Evolutionary conservation across 2,113 vertebrate genomes (phyloP).

Genomic region (Symphodus melops): DNA sequence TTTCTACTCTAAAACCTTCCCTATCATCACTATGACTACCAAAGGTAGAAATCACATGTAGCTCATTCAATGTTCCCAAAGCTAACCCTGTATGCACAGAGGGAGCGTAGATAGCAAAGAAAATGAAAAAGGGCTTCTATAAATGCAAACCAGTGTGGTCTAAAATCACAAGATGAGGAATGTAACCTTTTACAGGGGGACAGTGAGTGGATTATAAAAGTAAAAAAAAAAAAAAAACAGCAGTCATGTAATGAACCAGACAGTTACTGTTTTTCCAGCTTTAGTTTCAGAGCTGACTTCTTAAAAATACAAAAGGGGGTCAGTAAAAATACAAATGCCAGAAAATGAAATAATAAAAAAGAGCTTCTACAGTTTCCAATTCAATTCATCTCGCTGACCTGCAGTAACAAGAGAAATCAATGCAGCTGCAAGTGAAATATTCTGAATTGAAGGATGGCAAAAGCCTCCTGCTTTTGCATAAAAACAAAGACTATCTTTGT

Average conservation of each 20-base stretch:
- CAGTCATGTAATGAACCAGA: slow-evolving; percentile 72
- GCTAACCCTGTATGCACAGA: slow-evolving; percentile 47
- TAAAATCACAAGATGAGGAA: slow-evolving; percentile 73
- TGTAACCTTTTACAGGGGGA: slow-evolving; percentile 78
- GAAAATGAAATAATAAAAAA: slow-evolving; percentile 78
- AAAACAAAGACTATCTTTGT: slow-evolving; percentile 56
- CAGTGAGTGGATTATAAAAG: slow-evolving; percentile 60
- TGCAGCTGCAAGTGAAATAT: slow-evolving; percentile 70
- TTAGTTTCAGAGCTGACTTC: slow-evolving; percentile 64
- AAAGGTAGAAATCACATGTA: slow-evolving; percentile 59
- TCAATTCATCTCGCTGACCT: slow-evolving; percentile 82
- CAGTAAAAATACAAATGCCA: slow-evolving; percentile 58
- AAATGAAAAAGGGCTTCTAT: slow-evolving; percentile 56
- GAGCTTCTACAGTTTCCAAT: slow-evolving; percentile 81
- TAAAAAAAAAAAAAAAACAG: slow-evolving; percentile 72
- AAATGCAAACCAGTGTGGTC: slow-evolving; percentile 71
- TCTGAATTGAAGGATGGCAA: slow-evolving; percentile 54
- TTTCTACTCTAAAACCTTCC: neutral
- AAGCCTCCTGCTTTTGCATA: slow-evolving; percentile 40
- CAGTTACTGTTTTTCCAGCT: slow-evolving; percentile 66
- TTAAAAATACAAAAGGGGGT: slow-evolving; percentile 49
- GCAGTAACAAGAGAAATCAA: slow-evolving; percentile 81
- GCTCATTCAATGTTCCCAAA: slow-evolving; percentile 56
- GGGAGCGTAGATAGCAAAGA: slow-evolving; percentile 34
- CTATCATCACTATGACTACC: slow-evolving; percentile 28